Evolutionary conservation across 2,888 invertebrate species (phyloP).

Genomic region (Amphipoea oculea): DNA sequence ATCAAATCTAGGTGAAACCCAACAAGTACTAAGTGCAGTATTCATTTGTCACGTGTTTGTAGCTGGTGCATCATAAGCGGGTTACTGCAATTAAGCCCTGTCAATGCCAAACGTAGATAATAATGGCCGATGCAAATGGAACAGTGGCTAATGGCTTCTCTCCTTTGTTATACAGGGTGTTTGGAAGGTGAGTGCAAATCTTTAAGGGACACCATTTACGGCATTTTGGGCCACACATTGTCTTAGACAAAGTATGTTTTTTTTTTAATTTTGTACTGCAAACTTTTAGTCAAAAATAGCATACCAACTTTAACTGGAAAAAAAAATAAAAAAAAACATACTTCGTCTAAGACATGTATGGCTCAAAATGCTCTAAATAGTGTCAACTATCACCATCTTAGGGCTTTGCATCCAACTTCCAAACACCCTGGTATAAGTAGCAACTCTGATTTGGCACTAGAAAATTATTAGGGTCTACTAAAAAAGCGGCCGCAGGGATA

Average conservation of each 20-base stretch:
- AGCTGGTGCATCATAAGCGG: constrained; percentile 26
- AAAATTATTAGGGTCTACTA: not conserved
- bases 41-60: constrained; percentile 30
- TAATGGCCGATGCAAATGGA: constrained; percentile 6
- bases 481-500: not conserved
- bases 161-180: not conserved
- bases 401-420: too few relatives aligned
- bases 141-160: not conserved
- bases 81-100: constrained; percentile 31
- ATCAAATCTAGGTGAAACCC: constrained; percentile 13
- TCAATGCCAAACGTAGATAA: constrained; percentile 2
- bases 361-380: too few relatives aligned
- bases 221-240: too few relatives aligned
- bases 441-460: not conserved
- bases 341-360: too few relatives aligned
- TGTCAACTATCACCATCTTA: too few relatives aligned
- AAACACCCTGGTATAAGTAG: not conserved
- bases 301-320: too few relatives aligned
- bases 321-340: too few relatives aligned
- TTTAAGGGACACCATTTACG: too few relatives aligned
- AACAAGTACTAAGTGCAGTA: not conserved
- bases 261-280: too few relatives aligned
- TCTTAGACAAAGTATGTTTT: too few relatives aligned
- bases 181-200: too few relatives aligned
- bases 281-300: too few relatives aligned